A percentile compares a stretch with the other conserved stretches of the same genome.
phyloP scores from a whole-genome alignment of 2,113 vertebrate species.

The Setophaga coronata region DNA sequence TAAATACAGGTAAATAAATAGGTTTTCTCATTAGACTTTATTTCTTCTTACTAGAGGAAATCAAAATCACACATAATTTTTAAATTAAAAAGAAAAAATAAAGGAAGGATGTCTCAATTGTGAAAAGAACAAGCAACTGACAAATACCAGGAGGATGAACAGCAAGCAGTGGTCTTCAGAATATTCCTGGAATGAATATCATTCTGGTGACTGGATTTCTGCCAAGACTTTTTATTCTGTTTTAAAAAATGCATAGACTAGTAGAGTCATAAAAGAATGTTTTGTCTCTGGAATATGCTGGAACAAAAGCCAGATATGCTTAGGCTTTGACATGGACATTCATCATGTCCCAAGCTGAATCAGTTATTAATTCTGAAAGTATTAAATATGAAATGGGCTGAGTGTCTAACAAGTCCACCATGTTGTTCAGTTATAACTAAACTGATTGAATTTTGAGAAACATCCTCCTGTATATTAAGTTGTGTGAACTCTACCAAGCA shows the following conservation, averaged over 20 bases:
- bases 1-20: background rate
- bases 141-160: conserved; percentile 38
- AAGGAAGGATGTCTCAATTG: background rate
- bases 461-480: background rate
- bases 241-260: conserved; percentile 69
- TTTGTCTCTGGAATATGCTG: conserved; percentile 58
- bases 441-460: background rate
- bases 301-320: conserved; percentile 63
- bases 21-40: background rate
- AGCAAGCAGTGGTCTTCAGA: conserved; percentile 44
- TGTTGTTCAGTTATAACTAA: conserved; percentile 32
- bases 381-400: conserved; percentile 23
- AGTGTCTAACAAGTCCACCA: conserved; percentile 34
- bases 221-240: conserved; percentile 68
- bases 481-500: background rate
- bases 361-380: conserved; percentile 64
- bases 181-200: conserved; percentile 66
- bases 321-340: conserved; percentile 61
- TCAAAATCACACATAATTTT: background rate
- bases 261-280: conserved; percentile 66
- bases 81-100: background rate
- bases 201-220: conserved; percentile 69
- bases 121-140: conserved; percentile 24
- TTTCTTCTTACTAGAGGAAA: background rate
- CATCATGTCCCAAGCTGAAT: conserved; percentile 51